A percentile compares a stretch with the other conserved stretches of the same genome.
These are phyloP conservation scores for Halcyon leucocephala DNA, from an alignment of 2,797 vertebrate species.

Conservation along the genomic window DNA sequence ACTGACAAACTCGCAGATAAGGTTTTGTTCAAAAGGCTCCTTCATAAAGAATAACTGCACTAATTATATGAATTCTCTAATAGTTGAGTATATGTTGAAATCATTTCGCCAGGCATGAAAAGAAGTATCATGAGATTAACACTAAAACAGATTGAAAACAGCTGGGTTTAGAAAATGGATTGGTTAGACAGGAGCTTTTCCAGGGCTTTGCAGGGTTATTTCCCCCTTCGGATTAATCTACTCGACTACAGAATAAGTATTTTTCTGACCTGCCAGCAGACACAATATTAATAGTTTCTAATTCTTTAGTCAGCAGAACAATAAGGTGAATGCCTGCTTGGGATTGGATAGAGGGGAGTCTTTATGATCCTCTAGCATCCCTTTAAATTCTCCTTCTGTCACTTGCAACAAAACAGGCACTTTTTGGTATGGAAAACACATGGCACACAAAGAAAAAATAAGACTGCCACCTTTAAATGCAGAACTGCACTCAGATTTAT, in stretches of 20 bases:
- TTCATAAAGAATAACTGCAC: not conserved
- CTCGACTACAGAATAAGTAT: slow-evolving; percentile 47
- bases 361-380: slow-evolving; percentile 57
- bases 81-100: slow-evolving; percentile 30
- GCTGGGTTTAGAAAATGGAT: slow-evolving; percentile 49
- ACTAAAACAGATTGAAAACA: slow-evolving; percentile 55
- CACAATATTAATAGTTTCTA: slow-evolving; percentile 71
- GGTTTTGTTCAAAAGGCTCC: not conserved
- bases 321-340: not conserved
- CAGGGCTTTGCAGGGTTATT: slow-evolving; percentile 58
- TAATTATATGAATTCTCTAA: slow-evolving; percentile 32
- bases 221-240: slow-evolving; percentile 54
- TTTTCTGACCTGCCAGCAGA: slow-evolving; percentile 66
- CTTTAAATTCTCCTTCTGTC: slow-evolving; percentile 63
- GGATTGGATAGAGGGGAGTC: slow-evolving; percentile 26
- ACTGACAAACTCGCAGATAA: not conserved
- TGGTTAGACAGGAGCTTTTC: slow-evolving; percentile 41
- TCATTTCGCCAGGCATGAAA: slow-evolving; percentile 51
- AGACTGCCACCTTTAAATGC: slow-evolving; percentile 47
- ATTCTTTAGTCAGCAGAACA: slow-evolving; percentile 71
- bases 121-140: slow-evolving; percentile 59
- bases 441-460: slow-evolving; percentile 45
- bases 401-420: slow-evolving; percentile 57
- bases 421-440: slow-evolving; percentile 63
- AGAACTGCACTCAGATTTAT: slow-evolving; percentile 51